Percentiles rank a stretch among this genome's conserved stretches.
Evolutionary conservation across 2,888 invertebrate genomes (phyloP).

Genomic region (Apocheima hispidaria): DNA sequence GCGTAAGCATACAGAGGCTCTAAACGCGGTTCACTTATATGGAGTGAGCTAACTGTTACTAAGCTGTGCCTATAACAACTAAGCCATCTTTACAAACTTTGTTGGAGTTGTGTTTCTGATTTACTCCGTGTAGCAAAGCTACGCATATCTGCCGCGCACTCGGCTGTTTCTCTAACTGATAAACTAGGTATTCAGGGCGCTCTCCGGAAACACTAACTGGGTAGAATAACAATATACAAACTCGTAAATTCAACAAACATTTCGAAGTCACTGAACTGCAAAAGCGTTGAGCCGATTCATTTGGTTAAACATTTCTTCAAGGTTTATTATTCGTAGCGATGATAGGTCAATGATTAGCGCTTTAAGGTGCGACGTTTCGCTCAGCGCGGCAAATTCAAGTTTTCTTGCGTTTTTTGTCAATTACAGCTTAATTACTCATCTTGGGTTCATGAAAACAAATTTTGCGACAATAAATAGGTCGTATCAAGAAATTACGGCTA

Average conservation of each 20-base stretch:
- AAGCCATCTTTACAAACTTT: neutral
- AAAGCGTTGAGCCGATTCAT: neutral
- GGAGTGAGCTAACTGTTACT: too few species aligned
- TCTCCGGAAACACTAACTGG: conserved; percentile 32
- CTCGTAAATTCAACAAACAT: conserved; percentile 26
- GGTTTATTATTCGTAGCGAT: neutral
- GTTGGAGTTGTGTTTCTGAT: neutral
- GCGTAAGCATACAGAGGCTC: too few species aligned
- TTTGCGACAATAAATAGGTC: too few species aligned
- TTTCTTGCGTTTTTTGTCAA: too few species aligned
- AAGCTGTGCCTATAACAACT: too few species aligned
- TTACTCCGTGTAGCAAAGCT: neutral
- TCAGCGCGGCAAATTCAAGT: too few species aligned
- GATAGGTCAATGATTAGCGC: too few species aligned
- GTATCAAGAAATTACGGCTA: too few species aligned
- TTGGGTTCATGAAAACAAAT: too few species aligned
- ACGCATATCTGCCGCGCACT: conserved; percentile 18
- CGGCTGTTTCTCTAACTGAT: conserved; percentile 28
- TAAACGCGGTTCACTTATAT: too few species aligned
- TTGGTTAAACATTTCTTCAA: neutral
- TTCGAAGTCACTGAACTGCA: conserved; percentile 19
- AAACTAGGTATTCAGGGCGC: conserved; percentile 29
- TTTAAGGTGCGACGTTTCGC: too few species aligned
- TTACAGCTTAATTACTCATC: too few species aligned
- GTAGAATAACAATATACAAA: conserved; percentile 29